phyloP scores from a whole-genome alignment of 2,797 vertebrate genomes.

The Thunnus albacares region DNA sequence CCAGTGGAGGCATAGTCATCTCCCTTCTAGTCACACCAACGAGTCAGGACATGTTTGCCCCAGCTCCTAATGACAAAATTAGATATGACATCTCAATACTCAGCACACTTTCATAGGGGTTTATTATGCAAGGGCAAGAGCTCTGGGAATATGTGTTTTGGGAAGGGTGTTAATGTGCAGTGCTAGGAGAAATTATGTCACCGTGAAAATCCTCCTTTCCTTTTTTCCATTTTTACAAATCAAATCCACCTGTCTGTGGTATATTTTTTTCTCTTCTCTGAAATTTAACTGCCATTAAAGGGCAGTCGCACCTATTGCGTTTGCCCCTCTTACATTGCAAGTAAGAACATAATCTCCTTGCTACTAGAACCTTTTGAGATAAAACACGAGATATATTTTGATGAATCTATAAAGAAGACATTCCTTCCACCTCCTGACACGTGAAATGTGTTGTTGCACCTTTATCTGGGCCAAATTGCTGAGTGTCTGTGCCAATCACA shows the following conservation, averaged over 20 bases:
- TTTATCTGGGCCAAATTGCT: slow-evolving; percentile 75
- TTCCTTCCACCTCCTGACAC: slow-evolving; percentile 46
- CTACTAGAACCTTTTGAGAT: slow-evolving; percentile 24
- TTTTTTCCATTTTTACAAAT: slow-evolving; percentile 42
- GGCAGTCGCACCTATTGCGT: slow-evolving; percentile 8
- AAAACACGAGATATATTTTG: slow-evolving; percentile 36
- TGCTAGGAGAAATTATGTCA: slow-evolving; percentile 25
- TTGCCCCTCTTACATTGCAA: slow-evolving; percentile 20
- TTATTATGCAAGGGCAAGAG: slow-evolving; percentile 63
- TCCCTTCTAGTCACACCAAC: slow-evolving; percentile 75
- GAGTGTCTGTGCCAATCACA: slow-evolving; percentile 83
- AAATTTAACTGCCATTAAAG: slow-evolving; percentile 41
- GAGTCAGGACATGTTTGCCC: slow-evolving; percentile 78
- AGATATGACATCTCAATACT: slow-evolving; percentile 80
- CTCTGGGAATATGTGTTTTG: slow-evolving; percentile 60
- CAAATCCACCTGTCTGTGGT: slow-evolving; percentile 40
- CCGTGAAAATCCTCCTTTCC: slow-evolving; percentile 39
- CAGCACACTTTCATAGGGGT: slow-evolving; percentile 70
- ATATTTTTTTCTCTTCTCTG: slow-evolving; percentile 9
- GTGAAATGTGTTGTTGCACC: slow-evolving; percentile 74
- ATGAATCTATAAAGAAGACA: slow-evolving; percentile 29
- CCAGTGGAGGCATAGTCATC: slow-evolving; percentile 78
- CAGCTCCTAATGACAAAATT: slow-evolving; percentile 72
- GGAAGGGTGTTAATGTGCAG: slow-evolving; percentile 52
- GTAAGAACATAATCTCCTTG: slow-evolving; percentile 17